Evolutionary conservation across 2,113 vertebrate species (phyloP), one percentile per base, ranked within the genome.

Genomic region (Morone chrysops): DNA sequence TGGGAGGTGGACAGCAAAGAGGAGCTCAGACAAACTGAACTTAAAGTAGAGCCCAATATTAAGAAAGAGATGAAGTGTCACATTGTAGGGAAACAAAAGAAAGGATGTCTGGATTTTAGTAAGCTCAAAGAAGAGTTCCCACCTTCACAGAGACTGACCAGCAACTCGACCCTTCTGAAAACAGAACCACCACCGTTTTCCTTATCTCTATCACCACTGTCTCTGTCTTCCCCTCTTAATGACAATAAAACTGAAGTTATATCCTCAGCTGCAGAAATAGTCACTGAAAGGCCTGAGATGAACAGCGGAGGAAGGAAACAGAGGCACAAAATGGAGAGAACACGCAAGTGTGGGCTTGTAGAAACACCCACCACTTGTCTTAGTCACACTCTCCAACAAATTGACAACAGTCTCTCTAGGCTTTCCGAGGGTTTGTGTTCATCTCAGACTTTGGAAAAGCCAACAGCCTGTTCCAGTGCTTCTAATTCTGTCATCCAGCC

Each of bases 381-480:
- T 51, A 94, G 94, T 91, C 94, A 95, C 60, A 94, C 93, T 25
- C 91, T 95, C 67, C 87, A 94, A 47, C 94, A 96, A 79, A 95
- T 95, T 65, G 95, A 95, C 89, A 95, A 94, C 83, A 95, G 94
- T 77, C 92, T 95, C 17, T 95, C 94, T 6, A 86, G 84, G 89
- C 93, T 95, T 8, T 93, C 92, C 0, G 94, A 96, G 82, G 94
- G 93, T 73, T 53, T 95, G 88, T 95, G 92, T 70, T 92, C 93
- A 3, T 93, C 92, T 22, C 94, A 93, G 87, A 88, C 91, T 31
- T 75, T 93, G 57, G 94, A 95, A 22, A 94, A 91, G 71, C 87
- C 87, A n/a, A 16, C 88, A 2, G 63, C 78, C 40, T 86, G 86
- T 38, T 54, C 86, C 25, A 77, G 59, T 40, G 57, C 82, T 74